phyloP scores from a whole-genome alignment of 2,888 invertebrate genomes.

The Luperina testacea region DNA sequence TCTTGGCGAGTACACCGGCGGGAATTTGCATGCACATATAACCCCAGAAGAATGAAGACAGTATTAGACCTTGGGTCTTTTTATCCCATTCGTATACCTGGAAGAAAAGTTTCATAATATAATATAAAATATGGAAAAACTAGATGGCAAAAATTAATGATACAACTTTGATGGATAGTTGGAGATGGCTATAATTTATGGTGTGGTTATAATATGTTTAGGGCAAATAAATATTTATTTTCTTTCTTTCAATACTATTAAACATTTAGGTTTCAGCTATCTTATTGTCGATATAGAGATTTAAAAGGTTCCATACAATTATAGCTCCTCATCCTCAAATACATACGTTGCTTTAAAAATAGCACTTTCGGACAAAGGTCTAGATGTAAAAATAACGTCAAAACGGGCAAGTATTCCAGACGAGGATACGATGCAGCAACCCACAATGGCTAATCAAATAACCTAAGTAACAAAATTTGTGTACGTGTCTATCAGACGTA shows the following conservation, averaged over 20 bases:
- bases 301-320: background rate
- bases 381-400: background rate
- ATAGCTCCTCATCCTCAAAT: background rate
- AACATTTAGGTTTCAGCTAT: no score
- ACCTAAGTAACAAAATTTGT: background rate
- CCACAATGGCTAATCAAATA: background rate
- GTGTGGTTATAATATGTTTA: background rate
- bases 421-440: background rate
- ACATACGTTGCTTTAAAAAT: no score
- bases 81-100: conserved; percentile 90
- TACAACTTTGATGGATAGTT: background rate
- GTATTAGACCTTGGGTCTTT: conserved; percentile 90
- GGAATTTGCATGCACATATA: conserved; percentile 93
- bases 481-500: background rate
- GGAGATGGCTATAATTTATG: background rate
- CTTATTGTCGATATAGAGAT: no score
- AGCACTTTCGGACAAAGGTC: background rate
- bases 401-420: background rate
- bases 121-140: background rate
- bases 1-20: conserved; percentile 93
- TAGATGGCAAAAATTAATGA: background rate
- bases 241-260: background rate
- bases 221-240: background rate
- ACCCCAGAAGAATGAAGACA: conserved; percentile 95
- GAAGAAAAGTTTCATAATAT: conserved; percentile 6